A percentile compares a stretch with the other conserved stretches of the same genome.
phyloP scores from a whole-genome alignment of 2,888 invertebrate genomes.

The Erynnis tages region DNA sequence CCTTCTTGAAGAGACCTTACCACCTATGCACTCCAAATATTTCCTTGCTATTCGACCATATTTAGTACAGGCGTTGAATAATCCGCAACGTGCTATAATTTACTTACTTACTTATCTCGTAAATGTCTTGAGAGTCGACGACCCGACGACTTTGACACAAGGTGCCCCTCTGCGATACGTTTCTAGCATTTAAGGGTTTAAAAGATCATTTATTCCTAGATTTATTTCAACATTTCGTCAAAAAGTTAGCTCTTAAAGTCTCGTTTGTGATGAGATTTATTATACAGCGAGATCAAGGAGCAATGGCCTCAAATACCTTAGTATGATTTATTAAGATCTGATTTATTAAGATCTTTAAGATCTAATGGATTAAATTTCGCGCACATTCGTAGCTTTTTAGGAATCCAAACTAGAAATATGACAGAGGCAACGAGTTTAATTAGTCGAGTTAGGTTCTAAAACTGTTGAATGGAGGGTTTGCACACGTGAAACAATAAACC shows the following conservation, averaged over 20 bases:
- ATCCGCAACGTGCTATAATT: background rate
- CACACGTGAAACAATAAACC: too few relatives aligned
- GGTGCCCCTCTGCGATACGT: slow-evolving; percentile 30
- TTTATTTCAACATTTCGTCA: slow-evolving; percentile 5
- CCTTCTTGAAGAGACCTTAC: too few relatives aligned
- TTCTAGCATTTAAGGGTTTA: slow-evolving; percentile 1
- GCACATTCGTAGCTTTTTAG: slow-evolving; percentile 14
- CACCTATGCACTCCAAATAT: too few relatives aligned
- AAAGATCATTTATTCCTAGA: background rate
- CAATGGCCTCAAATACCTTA: slow-evolving; percentile 2
- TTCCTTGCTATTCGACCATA: too few relatives aligned
- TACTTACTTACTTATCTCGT: background rate
- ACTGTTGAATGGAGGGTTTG: too few relatives aligned
- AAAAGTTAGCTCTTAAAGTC: background rate
- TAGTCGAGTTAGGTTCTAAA: too few relatives aligned
- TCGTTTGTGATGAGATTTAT: background rate
- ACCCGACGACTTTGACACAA: slow-evolving; percentile 37
- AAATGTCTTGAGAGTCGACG: slow-evolving; percentile 32
- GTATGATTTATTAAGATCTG: slow-evolving; percentile 1
- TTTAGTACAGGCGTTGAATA: background rate
- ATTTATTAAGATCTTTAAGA: background rate
- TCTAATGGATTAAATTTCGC: slow-evolving; percentile 15
- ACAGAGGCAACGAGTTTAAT: too few relatives aligned
- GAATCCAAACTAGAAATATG: too few relatives aligned
- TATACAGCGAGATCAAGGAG: background rate